Evolutionary conservation across 2,888 invertebrate genomes (phyloP), one percentile per base, ranked within the genome.

Genomic region (Hydroisotoma schaefferi): DNA sequence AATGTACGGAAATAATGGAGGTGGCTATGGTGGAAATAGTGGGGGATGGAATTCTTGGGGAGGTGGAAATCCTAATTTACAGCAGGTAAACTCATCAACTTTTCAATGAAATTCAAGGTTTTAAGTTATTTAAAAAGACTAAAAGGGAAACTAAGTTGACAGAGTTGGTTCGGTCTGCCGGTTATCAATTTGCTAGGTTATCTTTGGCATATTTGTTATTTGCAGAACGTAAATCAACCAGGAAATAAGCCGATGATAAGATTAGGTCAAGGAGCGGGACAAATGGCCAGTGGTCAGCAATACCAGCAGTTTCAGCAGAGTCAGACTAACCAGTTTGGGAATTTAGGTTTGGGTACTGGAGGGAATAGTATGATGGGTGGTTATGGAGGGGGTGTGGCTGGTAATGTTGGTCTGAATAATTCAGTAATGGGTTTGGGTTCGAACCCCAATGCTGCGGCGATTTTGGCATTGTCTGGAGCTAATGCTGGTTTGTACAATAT

Each of bases 401-500:
- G 6, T 10, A 25, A 25, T 25, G 33, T 8, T 10, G 33, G 8
- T 33, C 12, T 12, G 5, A 25, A 22, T 23, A 46, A 46, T 46
- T 12, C 25, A 20, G 20, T 8, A 6, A 47, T n/a, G 33, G 33
- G 33, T 10, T 10, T 33, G 15, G 27, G 27, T 26, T 26, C 27
- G 33, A 33, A 33, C 43, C 6, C 43, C 15, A 5, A 5, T 46
- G 20, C 10, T 25, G 6, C 23, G 22, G 43, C 12, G 6, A 46
- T 46, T 22, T 2, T 54, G 28, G 55, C 51, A 23, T 51, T 57
- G 51, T 10, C 8, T 44, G 43, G 27, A 15, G 26, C 38, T 5
- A 54, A 47, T 25, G 23, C 58, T 27, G 46, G 26, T 46, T 49
- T 29, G 20, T 8, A 23, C 15, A 6, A 12, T 0, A 59, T 65